These are phyloP conservation scores for Guaruba guarouba DNA, from an alignment of 2,113 vertebrate genomes.

Conservation along the genomic window DNA sequence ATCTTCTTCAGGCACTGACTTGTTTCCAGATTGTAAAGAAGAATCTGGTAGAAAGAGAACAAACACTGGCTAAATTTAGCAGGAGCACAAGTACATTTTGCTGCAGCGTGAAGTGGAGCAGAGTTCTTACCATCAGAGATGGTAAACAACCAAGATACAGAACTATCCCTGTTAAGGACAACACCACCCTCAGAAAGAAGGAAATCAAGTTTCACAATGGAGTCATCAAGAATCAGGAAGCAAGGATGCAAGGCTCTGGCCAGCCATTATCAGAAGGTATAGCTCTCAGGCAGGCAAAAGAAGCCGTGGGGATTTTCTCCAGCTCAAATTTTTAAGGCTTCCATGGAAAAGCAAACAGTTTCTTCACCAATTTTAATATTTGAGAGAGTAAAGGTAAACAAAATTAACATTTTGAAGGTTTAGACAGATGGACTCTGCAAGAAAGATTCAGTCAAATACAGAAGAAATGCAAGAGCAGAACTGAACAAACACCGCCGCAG, in stretches of 20 bases:
- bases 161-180: background rate
- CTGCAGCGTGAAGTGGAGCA: background rate
- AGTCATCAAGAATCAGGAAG: background rate
- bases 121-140: background rate
- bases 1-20: conserved; percentile 79
- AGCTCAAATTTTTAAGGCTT: background rate
- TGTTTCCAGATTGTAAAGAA: conserved; percentile 89
- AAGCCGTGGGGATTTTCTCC: background rate
- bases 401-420: background rate
- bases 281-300: background rate
- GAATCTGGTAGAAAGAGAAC: conserved; percentile 78
- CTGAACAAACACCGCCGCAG: background rate
- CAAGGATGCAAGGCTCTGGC: background rate
- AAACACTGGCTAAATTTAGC: background rate
- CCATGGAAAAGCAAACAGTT: background rate
- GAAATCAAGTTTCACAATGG: background rate
- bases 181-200: background rate
- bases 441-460: background rate
- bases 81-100: fast-evolving
- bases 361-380: background rate
- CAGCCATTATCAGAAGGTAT: background rate
- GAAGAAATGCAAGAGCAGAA: background rate
- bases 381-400: background rate
- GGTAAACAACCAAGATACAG: background rate
- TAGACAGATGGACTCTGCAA: background rate